Base-by-base conservation (phyloP, 2,113 vertebrate species). In the Zingel zingel region DNA sequence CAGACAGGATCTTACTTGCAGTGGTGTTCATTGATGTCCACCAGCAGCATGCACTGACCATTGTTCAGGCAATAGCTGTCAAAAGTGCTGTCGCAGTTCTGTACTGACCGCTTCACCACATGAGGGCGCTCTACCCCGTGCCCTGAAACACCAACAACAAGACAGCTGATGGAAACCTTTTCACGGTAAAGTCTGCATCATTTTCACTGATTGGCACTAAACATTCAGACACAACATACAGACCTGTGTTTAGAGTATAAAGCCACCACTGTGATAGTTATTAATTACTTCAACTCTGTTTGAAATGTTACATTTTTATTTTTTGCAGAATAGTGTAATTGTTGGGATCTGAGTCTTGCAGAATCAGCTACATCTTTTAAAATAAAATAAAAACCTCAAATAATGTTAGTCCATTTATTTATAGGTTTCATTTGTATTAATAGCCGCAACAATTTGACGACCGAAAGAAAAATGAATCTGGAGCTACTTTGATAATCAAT, bases 21-120 rank as follows among this genome's bases (percentile, higher is more conserved):
- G 84, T 91, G 88, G 45, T 89, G 85, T n/a, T 92, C 84, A 0
- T 92, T 83, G n/a, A 91, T 3, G 65, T 95, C 94, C 89, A 88
- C 72, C 67, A 94, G 65, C 43, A 93, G 76, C 43, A 94, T 90
- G 81, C 94, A 95, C 79, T 91, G 72, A 56, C 94, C 94, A 0
- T 84, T 48, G 78, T 94, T 93, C 67, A 95, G 18, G 76, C 94
- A 94, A 88, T 76, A 94, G n/a, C 50, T 61, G 6, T 91, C 91
- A 16, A 63, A 88, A 1, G 82, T 15, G 71, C 79, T 81, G 62
- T 91, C 79, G 13, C 94, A 94, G 33, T 5, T 74, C 53, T 81
- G 73, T 11, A 27, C 63, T 2, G 70, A 86, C 4, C 86, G 39
- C 39, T 80, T 93, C 63, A 39, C 84, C 92, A 89, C 70, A 30